Evolutionary conservation across 2,113 vertebrate genomes (phyloP).

Genomic region (Pseudonaja textilis): DNA sequence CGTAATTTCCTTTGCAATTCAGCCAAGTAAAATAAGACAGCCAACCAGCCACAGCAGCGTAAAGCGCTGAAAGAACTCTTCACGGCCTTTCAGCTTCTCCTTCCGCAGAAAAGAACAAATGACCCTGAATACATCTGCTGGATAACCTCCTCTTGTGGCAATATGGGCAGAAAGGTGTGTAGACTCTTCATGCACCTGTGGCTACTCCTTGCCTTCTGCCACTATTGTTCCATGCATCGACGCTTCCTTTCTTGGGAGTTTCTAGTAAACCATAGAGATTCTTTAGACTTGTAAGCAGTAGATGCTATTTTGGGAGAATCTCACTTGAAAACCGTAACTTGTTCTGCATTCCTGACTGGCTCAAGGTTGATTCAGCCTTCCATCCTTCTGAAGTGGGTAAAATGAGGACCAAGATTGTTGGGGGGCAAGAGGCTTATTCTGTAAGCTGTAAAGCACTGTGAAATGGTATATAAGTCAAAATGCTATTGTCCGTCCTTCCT

Average conservation of each 20-base stretch:
- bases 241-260: background rate
- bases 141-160: background rate
- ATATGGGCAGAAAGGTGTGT: background rate
- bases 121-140: background rate
- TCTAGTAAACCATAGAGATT: background rate
- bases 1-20: background rate
- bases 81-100: background rate
- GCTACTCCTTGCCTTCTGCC: no score
- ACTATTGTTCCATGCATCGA: background rate
- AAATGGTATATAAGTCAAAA: no score
- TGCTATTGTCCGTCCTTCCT: no score
- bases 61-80: background rate
- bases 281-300: no score
- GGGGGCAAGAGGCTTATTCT: no score
- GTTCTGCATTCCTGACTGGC: background rate
- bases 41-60: background rate
- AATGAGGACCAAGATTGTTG: no score
- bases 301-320: no score
- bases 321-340: background rate
- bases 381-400: no score
- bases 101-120: background rate
- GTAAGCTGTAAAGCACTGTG: no score
- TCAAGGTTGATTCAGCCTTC: no score
- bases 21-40: background rate
- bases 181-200: background rate